Conservation (phyloP, 2,113 vertebrate genomes). For the Nymphicus hollandicus region DNA sequence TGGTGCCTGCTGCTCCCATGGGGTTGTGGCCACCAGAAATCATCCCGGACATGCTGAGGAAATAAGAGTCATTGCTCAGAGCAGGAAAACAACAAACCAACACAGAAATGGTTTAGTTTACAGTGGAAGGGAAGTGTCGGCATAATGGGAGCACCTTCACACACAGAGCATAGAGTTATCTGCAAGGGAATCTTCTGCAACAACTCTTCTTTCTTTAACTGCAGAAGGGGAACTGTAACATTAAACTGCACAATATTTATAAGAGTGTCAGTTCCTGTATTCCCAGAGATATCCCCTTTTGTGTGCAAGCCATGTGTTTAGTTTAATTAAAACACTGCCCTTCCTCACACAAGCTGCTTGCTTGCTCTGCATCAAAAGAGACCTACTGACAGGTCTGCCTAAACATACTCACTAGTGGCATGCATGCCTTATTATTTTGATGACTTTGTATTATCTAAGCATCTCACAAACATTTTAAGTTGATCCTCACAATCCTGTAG, state of each 20-base stretch:
- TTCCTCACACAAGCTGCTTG: not conserved
- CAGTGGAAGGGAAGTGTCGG: rapidly evolving
- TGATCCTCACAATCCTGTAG: not conserved
- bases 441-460: not conserved
- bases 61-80: not conserved
- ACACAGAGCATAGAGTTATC: rapidly evolving
- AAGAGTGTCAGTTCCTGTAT: rapidly evolving
- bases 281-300: not conserved
- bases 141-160: rapidly evolving
- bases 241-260: rapidly evolving
- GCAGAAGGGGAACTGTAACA: not conserved
- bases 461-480: not conserved
- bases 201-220: not conserved
- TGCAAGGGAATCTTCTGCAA: not conserved
- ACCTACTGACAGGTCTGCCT: not conserved
- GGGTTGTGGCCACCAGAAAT: constrained; percentile 86
- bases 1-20: constrained; percentile 67
- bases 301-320: not conserved
- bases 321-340: not conserved
- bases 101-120: not conserved
- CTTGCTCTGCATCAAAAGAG: not conserved
- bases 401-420: not conserved
- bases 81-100: not conserved
- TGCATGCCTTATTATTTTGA: not conserved
- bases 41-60: constrained; percentile 91